Evolutionary conservation across 2,888 invertebrate species (phyloP).

Genomic region (Stenolophus ochropezus): DNA sequence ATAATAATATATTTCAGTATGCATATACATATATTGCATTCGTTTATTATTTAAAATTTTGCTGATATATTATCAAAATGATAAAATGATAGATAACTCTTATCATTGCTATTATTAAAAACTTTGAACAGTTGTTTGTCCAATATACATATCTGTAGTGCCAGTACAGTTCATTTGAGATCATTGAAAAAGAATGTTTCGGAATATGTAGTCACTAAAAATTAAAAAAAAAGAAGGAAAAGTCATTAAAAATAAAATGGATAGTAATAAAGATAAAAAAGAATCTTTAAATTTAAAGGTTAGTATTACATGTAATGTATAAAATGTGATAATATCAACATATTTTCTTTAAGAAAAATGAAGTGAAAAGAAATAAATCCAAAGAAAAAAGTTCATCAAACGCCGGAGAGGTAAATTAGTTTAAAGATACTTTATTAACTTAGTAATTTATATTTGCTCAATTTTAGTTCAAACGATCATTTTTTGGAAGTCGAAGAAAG

Average conservation of each 20-base stretch:
- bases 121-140: background rate
- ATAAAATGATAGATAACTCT: background rate
- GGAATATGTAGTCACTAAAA: background rate
- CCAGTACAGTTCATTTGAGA: no score
- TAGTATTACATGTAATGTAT: background rate
- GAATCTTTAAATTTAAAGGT: constrained; percentile 6
- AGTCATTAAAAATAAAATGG: background rate
- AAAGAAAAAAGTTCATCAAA: background rate
- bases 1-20: background rate
- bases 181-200: no score
- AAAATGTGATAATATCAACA: background rate
- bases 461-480: constrained; percentile 17
- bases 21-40: background rate
- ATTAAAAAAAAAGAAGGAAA: background rate
- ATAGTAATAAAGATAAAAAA: constrained; percentile 10
- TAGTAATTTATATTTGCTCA: background rate
- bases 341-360: constrained; percentile 5
- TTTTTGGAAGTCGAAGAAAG: constrained; percentile 28
- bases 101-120: background rate
- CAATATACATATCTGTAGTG: no score
- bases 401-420: background rate
- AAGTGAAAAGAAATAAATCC: constrained; percentile 10
- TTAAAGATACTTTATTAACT: background rate
- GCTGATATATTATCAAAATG: background rate
- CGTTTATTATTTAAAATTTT: background rate